Evolutionary conservation across 1,140 invertebrate species (phyloP), one percentile per base, ranked within the genome.

Genomic region (Coboldia fuscipes): DNA sequence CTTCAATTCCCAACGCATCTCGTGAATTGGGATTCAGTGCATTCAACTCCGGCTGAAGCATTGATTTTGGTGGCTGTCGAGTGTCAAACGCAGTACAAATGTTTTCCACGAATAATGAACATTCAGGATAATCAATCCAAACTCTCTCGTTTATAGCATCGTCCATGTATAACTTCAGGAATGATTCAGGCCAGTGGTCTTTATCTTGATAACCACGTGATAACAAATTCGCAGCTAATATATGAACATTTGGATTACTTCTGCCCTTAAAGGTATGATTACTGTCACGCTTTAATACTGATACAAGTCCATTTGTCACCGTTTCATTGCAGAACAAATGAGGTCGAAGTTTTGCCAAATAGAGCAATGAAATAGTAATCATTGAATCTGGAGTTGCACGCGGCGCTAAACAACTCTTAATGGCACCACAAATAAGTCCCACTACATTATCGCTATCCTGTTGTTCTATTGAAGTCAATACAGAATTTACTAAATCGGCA

Each of bases 101-200:
- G 54, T 96, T 97, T 41, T 93, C 86, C 1, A 92, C 80, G 60
- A 94, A 84, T 20, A 72, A 72, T 50, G 82, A 79, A 54, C 88
- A 94, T 51, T 88, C 79, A 8, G 84, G 71, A 44, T 79, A 73
- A 50, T 96, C 90, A 6, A 94, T 81, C 88, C 90, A 97, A 34
- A 81, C 65, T 33, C 89, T 58, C 45, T 97, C 90, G 32, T 82
- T 83, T 1, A 90, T 53, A 3, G 88, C 83, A 62, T 97, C 92
- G 48, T 97, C 90, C 35, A 96, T 72, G 50, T 88, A 97, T 0
- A 86, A 64, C 72, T 88, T 44, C 5, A 66, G 60, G 55, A 84
- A 78, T 34, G 65, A 59, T 42, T 82, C 77, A 4, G 80, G 79
- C 80, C 80, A 84, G 37, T 68, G 69, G 30, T 63, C 68, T 34